These are phyloP conservation scores for Terebella lapidaria DNA, from an alignment of 2,888 invertebrate species.

Conservation along the genomic window DNA sequence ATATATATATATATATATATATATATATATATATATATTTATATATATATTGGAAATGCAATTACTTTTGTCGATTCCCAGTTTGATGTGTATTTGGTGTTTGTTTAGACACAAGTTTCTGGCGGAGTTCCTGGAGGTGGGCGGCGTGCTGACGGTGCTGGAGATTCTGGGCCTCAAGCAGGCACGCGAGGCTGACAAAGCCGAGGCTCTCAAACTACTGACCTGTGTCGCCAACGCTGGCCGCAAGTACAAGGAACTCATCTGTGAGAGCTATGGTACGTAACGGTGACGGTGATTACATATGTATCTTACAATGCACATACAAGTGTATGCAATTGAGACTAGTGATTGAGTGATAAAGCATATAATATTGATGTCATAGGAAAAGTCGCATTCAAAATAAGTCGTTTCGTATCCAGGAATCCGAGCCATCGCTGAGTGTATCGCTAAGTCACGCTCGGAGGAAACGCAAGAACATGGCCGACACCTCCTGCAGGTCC, in stretches of 20 bases:
- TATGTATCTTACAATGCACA: too few relatives aligned
- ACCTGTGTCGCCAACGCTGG: constrained; percentile 49
- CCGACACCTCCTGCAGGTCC: constrained; percentile 42
- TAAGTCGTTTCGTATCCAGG: too few relatives aligned
- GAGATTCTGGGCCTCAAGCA: constrained; percentile 53
- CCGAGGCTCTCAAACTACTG: constrained; percentile 43
- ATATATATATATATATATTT: too few relatives aligned
- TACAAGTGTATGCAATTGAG: too few relatives aligned
- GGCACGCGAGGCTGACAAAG: constrained; percentile 49
- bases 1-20: too few relatives aligned
- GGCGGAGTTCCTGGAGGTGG: constrained; percentile 53
- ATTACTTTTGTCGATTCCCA: too few relatives aligned
- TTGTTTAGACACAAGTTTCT: constrained; percentile 49
- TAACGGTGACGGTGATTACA: not conserved
- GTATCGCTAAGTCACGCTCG: constrained; percentile 50
- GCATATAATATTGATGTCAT: too few relatives aligned
- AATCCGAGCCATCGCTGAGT: constrained; percentile 52
- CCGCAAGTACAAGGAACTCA: constrained; percentile 52
- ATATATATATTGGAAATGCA: too few relatives aligned
- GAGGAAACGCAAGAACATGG: constrained; percentile 52
- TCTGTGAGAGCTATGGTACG: constrained; percentile 54
- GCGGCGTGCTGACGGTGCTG: constrained; percentile 49
- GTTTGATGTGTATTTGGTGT: not conserved
- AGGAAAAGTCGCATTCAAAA: too few relatives aligned
- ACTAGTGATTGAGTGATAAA: too few relatives aligned